These are phyloP conservation scores for Pelodytes ibericus DNA, from an alignment of 2,797 vertebrate species.

Conservation along the genomic window DNA sequence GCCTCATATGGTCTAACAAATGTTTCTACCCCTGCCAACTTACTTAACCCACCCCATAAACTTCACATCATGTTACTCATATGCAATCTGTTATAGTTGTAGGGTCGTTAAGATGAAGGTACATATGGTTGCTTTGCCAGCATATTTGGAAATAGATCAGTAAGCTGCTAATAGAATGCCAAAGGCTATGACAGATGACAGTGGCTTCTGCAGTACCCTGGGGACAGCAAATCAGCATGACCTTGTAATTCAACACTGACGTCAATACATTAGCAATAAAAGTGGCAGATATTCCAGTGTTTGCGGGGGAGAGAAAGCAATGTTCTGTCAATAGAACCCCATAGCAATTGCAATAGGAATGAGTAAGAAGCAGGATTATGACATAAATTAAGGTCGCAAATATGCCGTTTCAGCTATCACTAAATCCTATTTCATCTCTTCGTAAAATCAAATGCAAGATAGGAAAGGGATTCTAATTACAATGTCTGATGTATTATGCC, in stretches of 20 bases:
- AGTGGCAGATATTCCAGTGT: slow-evolving; percentile 29
- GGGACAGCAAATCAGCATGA: slow-evolving; percentile 61
- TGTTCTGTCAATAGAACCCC: slow-evolving; percentile 61
- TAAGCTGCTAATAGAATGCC: slow-evolving; percentile 55
- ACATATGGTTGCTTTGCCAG: slow-evolving; percentile 47
- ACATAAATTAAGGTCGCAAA: slow-evolving; percentile 74
- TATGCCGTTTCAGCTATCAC: slow-evolving; percentile 65
- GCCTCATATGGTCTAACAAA: neutral
- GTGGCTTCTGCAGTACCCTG: slow-evolving; percentile 57
- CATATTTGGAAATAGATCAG: slow-evolving; percentile 62
- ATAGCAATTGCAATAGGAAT: slow-evolving; percentile 62
- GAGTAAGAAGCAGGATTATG: slow-evolving; percentile 64
- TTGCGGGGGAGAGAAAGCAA: slow-evolving; percentile 50
- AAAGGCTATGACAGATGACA: slow-evolving; percentile 56
- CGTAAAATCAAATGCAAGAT: slow-evolving; percentile 5
- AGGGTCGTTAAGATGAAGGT: slow-evolving; percentile 39
- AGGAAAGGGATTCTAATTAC: slow-evolving; percentile 14
- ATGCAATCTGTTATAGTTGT: slow-evolving; percentile 2
- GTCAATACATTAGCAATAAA: slow-evolving; percentile 44
- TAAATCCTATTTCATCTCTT: slow-evolving; percentile 47
- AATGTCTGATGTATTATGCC: slow-evolving; percentile 11
- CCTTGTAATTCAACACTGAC: slow-evolving; percentile 63
- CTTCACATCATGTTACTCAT: slow-evolving; percentile 12
- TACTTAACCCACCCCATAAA: slow-evolving; percentile 13
- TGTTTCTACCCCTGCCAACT: slow-evolving; percentile 11